These are phyloP conservation scores for Caenorhabditis doughertyi DNA, from an alignment of 2,888 invertebrate genomes.

Conservation along the genomic window DNA sequence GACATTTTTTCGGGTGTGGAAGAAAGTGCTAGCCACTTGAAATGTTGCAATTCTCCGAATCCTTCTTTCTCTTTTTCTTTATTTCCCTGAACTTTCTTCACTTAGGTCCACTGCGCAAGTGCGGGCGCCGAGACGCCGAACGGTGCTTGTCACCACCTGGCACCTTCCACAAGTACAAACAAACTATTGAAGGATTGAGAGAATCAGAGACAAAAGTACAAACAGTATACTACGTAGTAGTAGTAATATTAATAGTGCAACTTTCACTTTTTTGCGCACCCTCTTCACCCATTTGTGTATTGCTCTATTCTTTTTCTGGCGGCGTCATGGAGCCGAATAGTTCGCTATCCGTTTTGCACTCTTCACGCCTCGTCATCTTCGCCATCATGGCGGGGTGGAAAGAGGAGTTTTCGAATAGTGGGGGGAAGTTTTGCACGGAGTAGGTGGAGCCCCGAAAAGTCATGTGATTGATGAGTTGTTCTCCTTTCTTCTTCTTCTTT, in stretches of 20 bases:
- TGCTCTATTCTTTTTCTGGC: constrained; percentile 34
- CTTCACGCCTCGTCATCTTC: constrained; percentile 23
- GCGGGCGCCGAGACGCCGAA: constrained; percentile 56
- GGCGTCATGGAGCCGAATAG: neutral
- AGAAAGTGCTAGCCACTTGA: constrained; percentile 61
- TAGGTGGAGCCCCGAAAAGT: constrained; percentile 44
- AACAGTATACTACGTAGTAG: constrained; percentile 46
- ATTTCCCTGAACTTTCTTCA: constrained; percentile 41
- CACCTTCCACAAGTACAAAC: constrained; percentile 65
- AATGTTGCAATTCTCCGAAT: constrained; percentile 64
- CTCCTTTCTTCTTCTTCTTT: constrained; percentile 42
- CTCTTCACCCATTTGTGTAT: constrained; percentile 35
- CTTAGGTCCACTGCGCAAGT: constrained; percentile 38
- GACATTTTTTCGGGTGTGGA: constrained; percentile 36
- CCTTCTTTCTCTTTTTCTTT: constrained; percentile 36
- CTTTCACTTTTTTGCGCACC: constrained; percentile 29
- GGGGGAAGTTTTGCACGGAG: constrained; percentile 45
- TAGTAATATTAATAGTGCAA: constrained; percentile 54
- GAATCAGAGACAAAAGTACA: constrained; percentile 49
- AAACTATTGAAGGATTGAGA: constrained; percentile 53
- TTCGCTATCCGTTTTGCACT: neutral
- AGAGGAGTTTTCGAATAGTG: constrained; percentile 21
- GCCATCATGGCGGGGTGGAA: constrained; percentile 54
- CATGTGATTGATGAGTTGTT: constrained; percentile 65
- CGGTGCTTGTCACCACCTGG: constrained; percentile 63